These are phyloP conservation scores for Carlito syrichta DNA, from an alignment of 2,113 vertebrate genomes.

Conservation along the genomic window DNA sequence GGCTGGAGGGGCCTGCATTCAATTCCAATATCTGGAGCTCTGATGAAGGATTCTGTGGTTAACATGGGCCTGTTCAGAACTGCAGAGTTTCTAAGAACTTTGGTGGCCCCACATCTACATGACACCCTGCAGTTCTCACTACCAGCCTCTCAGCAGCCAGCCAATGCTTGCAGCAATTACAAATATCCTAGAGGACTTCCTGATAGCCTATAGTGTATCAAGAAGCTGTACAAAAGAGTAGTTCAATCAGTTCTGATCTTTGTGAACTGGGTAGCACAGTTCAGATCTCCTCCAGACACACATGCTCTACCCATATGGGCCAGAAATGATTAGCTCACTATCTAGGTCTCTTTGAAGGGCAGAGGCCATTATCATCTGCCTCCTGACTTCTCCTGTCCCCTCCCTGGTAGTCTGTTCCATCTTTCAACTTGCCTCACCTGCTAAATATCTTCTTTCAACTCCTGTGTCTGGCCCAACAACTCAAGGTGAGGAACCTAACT, in stretches of 20 bases:
- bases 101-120: not conserved
- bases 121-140: not conserved
- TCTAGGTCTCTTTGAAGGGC: not conserved
- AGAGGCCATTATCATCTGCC: not conserved
- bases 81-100: not conserved
- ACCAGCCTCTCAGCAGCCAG: not conserved
- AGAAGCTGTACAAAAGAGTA: not conserved
- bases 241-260: not conserved
- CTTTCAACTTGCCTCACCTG: not conserved
- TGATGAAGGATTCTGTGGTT: no score
- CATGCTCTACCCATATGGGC: not conserved
- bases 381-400: not conserved
- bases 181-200: not conserved
- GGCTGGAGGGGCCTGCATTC: not conserved
- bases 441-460: not conserved
- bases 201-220: not conserved
- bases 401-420: not conserved
- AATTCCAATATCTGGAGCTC: not conserved
- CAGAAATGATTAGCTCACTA: not conserved
- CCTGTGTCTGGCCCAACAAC: not conserved
- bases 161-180: not conserved
- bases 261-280: not conserved
- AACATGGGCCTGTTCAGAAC: not conserved
- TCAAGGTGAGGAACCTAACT: not conserved
- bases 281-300: not conserved